These are phyloP conservation scores for Colinus virginianus DNA, from an alignment of 2,113 vertebrate species.

Conservation along the genomic window DNA sequence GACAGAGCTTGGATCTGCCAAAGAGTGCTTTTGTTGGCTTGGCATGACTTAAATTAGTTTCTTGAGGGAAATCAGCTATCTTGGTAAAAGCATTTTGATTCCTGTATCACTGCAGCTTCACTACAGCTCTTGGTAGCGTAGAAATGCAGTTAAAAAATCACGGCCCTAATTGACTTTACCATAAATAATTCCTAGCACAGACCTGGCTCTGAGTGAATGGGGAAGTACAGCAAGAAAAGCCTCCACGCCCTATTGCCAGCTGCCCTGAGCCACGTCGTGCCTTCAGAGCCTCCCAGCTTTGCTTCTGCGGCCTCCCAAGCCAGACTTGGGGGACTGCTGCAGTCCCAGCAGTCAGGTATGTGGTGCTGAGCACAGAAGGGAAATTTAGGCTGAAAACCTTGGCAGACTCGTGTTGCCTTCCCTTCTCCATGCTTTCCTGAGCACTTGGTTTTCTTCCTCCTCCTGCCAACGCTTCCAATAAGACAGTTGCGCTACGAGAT, in stretches of 20 bases:
- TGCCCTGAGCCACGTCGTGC: neutral
- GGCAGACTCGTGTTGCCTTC: neutral
- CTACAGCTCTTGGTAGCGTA: conserved; percentile 32
- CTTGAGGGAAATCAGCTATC: conserved; percentile 70
- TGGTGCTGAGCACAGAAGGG: neutral
- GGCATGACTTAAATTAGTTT: conserved; percentile 64
- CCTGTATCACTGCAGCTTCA: conserved; percentile 51
- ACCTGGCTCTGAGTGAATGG: conserved; percentile 56
- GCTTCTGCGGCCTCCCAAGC: neutral
- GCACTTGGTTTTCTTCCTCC: neutral
- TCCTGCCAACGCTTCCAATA: conserved; percentile 35
- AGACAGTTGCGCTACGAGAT: conserved; percentile 46
- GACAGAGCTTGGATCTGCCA: conserved; percentile 41
- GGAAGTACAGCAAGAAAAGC: conserved; percentile 37
- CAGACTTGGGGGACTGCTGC: neutral
- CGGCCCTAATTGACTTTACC: conserved; percentile 69
- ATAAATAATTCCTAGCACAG: conserved; percentile 68
- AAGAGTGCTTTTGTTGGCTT: conserved; percentile 67
- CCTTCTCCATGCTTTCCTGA: conserved; percentile 1
- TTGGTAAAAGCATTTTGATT: conserved; percentile 71
- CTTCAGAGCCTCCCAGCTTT: neutral
- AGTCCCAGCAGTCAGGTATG: neutral
- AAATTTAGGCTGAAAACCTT: neutral
- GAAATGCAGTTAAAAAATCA: conserved; percentile 73
- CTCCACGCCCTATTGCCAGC: conserved; percentile 7